A percentile compares a stretch with the other conserved stretches of the same genome.
Conservation (phyloP, 1,140 invertebrate genomes). For the Atopsyche davidsoni region DNA sequence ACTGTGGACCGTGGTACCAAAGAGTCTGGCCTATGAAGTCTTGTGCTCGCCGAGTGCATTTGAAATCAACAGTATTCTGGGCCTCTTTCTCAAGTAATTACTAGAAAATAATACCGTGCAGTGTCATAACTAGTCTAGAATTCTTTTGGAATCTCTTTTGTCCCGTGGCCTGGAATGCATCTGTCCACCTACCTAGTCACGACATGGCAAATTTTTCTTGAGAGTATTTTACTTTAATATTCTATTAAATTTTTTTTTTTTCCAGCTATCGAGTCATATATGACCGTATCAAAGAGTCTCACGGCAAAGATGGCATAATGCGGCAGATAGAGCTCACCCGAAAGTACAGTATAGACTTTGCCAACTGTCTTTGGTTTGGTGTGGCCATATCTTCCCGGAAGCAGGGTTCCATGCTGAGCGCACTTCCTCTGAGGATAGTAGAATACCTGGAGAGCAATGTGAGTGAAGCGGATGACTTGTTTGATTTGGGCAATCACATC, state of each 20-base stretch:
- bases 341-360: conserved; percentile 35
- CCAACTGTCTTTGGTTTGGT: conserved; percentile 37
- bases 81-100: conserved; percentile 22
- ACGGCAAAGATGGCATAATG: conserved; percentile 21
- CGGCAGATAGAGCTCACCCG: conserved; percentile 26
- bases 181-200: too few relatives aligned
- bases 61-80: conserved; percentile 22
- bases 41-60: conserved; percentile 20
- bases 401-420: conserved; percentile 36
- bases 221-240: background rate
- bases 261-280: conserved; percentile 24
- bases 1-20: conserved; percentile 23
- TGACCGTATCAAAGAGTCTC: conserved; percentile 15
- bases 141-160: too few relatives aligned
- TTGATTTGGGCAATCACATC: conserved; percentile 39
- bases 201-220: too few relatives aligned
- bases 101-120: too few relatives aligned
- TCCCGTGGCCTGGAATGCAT: too few relatives aligned
- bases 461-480: conserved; percentile 33
- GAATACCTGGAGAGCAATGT: conserved; percentile 34
- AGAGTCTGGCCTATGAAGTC: conserved; percentile 18
- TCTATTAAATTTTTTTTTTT: conserved; percentile 16
- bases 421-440: conserved; percentile 34
- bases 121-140: too few relatives aligned
- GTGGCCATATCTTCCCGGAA: conserved; percentile 32